Base-by-base conservation (phyloP, 2,113 vertebrate species). In the Oreochromis niloticus region DNA sequence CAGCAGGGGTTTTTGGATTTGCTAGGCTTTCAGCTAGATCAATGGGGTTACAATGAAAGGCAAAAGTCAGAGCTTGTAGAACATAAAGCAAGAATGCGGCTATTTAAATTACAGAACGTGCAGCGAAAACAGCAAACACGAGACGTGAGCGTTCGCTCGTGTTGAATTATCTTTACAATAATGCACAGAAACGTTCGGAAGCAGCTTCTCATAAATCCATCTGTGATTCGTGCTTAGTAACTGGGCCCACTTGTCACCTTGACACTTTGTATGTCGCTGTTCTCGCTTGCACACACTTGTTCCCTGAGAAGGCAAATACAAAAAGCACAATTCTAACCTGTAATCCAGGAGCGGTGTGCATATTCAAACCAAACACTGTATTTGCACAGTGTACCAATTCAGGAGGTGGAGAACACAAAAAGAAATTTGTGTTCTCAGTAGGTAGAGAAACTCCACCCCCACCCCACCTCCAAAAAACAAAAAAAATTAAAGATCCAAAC, bases 1-100 rank as follows among this genome's bases (percentile, higher is more conserved):
- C 78, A 78, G 87, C 88, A 79, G 57, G 78, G 85, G 87, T 85
- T 75, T 93, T 93, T 92, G 92, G 92, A 88, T 92, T 88, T 87
- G 81, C 61, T 59, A 61, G 88, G 88, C 88, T 93, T 88, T 90
- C 75, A 83, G 85, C 57, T 54, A 82, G 80, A 94, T 92, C 89
- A 89, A 85, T 87, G 83, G 75, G 86, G 91, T 87, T 88, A 83
- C 59, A 82, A 82, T 84, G 73, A 85, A 81, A 71, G 71, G 85
- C 68, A 87, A 68, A 75, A 90, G 86, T 91, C 87, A 79, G 59
- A 80, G 87, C 89, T 89, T 82, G 85, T 85, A 16, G 71, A 84
- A 80, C 83, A 91, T 59, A 48, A 68, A 52, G 63, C 55, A 73
- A 83, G 78, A 87, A 68, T 41, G 41, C 8, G 24, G 80, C 34